These are phyloP conservation scores for Numenius phaeopus DNA, from an alignment of 2,797 vertebrate species.

Conservation along the genomic window DNA sequence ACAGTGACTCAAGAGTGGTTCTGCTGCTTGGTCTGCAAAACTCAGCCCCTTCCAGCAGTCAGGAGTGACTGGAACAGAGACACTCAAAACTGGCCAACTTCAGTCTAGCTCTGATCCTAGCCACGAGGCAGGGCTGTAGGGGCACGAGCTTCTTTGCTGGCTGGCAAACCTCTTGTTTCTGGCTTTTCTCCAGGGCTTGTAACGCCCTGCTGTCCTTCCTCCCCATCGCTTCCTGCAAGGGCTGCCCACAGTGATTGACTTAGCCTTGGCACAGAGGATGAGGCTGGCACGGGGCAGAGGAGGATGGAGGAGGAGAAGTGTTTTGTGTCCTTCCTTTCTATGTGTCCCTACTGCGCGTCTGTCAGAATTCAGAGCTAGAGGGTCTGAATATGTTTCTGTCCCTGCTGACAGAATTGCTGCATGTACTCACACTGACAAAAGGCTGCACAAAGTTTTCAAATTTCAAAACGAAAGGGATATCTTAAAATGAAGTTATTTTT, in stretches of 20 bases:
- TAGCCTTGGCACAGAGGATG: background rate
- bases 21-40: background rate
- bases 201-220: background rate
- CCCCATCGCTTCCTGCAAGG: background rate
- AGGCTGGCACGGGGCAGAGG: background rate
- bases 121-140: fast-evolving
- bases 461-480: background rate
- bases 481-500: background rate
- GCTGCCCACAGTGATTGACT: background rate
- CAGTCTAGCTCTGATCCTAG: background rate
- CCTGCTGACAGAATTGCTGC: background rate
- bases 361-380: background rate
- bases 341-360: background rate
- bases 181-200: background rate
- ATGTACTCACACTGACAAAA: background rate
- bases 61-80: background rate
- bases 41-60: background rate
- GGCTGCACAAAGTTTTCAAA: background rate
- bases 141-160: background rate
- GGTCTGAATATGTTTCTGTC: background rate
- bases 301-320: background rate
- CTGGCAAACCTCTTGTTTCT: background rate
- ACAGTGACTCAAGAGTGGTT: background rate
- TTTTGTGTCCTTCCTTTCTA: background rate
- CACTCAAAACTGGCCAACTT: fast-evolving